A percentile compares a stretch with the other conserved stretches of the same genome.
Conservation (phyloP, 2,888 invertebrate genomes). For the Serripes groenlandicus region DNA sequence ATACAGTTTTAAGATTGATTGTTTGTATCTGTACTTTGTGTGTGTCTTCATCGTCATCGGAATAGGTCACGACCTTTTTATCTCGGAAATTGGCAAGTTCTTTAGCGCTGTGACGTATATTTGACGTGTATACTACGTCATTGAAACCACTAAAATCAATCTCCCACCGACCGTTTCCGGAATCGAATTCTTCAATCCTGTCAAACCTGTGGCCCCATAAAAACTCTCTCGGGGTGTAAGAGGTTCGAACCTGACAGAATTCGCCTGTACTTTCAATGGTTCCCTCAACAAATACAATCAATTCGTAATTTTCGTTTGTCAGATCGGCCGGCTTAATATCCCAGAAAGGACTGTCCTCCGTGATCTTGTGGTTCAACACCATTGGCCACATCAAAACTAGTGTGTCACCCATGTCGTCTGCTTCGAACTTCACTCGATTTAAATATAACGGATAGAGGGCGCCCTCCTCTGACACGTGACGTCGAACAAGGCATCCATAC, state of each 20-base stretch:
- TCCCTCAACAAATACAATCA: conserved; percentile 97
- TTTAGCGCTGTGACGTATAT: conserved; percentile 73
- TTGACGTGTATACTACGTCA: conserved; percentile 76
- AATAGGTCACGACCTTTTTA: conserved; percentile 32
- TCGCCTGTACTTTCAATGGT: conserved; percentile 93
- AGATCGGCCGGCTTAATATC: conserved; percentile 95
- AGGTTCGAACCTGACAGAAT: conserved; percentile 87
- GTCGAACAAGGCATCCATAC: conserved; percentile 77
- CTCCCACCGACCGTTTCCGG: conserved; percentile 78
- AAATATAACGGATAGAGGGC: conserved; percentile 89
- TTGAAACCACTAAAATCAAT: conserved; percentile 80
- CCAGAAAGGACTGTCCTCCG: conserved; percentile 95
- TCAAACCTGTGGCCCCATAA: conserved; percentile 84
- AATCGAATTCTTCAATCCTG: conserved; percentile 78
- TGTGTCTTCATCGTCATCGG: conserved; percentile 27
- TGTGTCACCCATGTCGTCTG: conserved; percentile 93
- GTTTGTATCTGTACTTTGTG: conserved; percentile 38
- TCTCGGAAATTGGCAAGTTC: conserved; percentile 63
- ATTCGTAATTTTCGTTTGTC: conserved; percentile 92
- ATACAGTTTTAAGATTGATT: conserved; percentile 43
- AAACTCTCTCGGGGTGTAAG: conserved; percentile 86
- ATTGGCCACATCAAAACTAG: conserved; percentile 99
- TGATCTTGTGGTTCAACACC: conserved; percentile 97
- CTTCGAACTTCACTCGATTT: conserved; percentile 95
- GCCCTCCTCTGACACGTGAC: conserved; percentile 76